A percentile compares a stretch with the other conserved stretches of the same genome.
Conservation (phyloP, 2,888 invertebrate species). For the Nomada goodeniana region DNA sequence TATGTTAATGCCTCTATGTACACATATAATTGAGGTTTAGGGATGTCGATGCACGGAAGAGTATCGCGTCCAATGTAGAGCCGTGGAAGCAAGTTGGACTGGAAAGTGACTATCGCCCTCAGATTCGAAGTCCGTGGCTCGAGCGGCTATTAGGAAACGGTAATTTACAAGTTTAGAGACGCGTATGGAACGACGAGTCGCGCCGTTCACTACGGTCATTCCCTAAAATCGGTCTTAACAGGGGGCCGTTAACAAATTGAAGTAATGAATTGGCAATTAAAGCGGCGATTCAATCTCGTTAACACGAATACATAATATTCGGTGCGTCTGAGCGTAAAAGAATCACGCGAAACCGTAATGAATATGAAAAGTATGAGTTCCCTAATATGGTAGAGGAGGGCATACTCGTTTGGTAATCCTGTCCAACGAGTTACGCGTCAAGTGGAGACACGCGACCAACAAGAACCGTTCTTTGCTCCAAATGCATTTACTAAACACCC, state of each 20-base stretch:
- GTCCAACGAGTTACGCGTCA: no score
- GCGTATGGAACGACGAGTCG: not conserved
- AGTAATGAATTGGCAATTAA: not conserved
- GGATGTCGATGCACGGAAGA: not conserved
- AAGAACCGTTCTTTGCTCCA: no score
- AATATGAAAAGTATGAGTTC: not conserved
- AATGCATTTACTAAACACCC: no score
- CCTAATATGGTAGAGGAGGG: not conserved
- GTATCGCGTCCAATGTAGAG: not conserved
- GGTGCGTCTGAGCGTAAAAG: not conserved
- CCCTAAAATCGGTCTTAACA: not conserved
- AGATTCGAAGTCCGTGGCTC: not conserved
- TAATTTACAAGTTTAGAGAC: not conserved
- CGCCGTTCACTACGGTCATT: not conserved
- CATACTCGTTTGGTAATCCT: not conserved
- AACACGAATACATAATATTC: not conserved
- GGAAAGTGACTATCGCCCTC: not conserved
- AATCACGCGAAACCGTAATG: no score
- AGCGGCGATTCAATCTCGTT: not conserved
- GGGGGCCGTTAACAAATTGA: not conserved
- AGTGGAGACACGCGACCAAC: no score
- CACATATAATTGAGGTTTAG: constrained; percentile 30
- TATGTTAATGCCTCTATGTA: constrained; percentile 28
- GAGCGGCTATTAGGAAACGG: not conserved
- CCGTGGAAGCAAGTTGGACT: not conserved